Conservation (phyloP, 2,113 vertebrate genomes). For the Ia io region DNA sequence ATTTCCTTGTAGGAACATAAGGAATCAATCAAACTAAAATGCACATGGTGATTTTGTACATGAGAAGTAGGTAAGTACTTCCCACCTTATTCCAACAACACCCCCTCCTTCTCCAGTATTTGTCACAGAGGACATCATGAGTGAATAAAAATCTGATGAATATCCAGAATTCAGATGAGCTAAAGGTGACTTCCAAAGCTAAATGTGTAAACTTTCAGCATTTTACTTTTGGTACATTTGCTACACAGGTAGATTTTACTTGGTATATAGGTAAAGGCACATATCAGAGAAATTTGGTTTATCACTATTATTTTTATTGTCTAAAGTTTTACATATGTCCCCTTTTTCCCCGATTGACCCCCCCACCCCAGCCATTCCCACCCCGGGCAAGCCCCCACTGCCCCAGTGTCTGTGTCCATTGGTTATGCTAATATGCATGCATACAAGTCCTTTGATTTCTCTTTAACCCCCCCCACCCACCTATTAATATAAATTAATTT, state of each 20-base stretch:
- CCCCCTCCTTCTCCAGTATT: neutral
- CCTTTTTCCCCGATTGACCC: no score
- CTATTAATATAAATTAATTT: constrained; percentile 4
- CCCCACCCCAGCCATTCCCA: no score
- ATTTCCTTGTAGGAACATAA: neutral
- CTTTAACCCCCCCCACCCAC: no score
- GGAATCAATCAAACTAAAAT: neutral
- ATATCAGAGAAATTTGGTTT: neutral
- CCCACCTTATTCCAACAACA: neutral
- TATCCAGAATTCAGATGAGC: neutral
- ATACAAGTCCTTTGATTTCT: no score
- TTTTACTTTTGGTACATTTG: neutral
- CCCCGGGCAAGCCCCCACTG: no score
- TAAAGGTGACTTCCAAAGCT: neutral
- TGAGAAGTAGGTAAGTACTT: neutral
- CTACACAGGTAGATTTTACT: neutral
- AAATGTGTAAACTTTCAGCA: neutral
- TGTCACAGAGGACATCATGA: neutral
- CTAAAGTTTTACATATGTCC: no score
- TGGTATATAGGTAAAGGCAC: neutral
- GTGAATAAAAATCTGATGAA: neutral
- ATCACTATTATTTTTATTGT: neutral
- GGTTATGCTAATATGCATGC: no score
- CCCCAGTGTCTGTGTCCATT: no score
- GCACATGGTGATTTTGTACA: neutral